phyloP scores from a whole-genome alignment of 37 sponge, comb jelly and placozoan species.

The Geodia barretti region DNA sequence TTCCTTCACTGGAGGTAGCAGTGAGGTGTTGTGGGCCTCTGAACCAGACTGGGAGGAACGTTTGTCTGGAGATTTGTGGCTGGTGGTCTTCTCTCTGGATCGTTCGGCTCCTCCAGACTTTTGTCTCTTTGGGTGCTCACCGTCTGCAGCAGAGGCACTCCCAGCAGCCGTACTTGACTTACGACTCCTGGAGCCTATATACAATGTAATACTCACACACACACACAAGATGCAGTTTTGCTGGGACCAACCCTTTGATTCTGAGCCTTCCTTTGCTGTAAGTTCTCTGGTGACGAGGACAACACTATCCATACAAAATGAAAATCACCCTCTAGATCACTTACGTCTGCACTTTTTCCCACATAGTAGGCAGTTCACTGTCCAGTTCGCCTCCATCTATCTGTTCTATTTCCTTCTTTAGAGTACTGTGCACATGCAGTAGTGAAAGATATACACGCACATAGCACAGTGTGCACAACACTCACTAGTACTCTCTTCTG shows the following conservation, averaged over 20 bases:
- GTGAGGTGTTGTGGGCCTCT: neutral
- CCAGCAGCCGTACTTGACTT: neutral
- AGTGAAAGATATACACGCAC: slow-evolving; percentile 32
- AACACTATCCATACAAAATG: no score
- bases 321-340: no score
- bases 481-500: slow-evolving; percentile 68
- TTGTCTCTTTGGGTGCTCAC: neutral
- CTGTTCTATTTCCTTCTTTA: slow-evolving; percentile 67
- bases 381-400: slow-evolving; percentile 73
- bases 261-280: neutral
- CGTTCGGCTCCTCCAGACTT: neutral
- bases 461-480: neutral
- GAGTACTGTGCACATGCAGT: slow-evolving; percentile 19
- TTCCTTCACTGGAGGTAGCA: neutral
- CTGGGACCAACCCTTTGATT: neutral
- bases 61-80: neutral
- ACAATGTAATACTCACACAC: no score
- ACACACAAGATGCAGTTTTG: no score
- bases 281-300: slow-evolving; percentile 5
- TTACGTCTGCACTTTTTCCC: slow-evolving; percentile 73
- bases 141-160: neutral
- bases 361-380: slow-evolving; percentile 50
- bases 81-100: neutral
- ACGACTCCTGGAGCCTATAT: neutral
- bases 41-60: neutral